Percentiles rank a stretch among this genome's conserved stretches.
These are phyloP conservation scores for Platanista minor DNA, from an alignment of 2,113 vertebrate species.

Conservation along the genomic window DNA sequence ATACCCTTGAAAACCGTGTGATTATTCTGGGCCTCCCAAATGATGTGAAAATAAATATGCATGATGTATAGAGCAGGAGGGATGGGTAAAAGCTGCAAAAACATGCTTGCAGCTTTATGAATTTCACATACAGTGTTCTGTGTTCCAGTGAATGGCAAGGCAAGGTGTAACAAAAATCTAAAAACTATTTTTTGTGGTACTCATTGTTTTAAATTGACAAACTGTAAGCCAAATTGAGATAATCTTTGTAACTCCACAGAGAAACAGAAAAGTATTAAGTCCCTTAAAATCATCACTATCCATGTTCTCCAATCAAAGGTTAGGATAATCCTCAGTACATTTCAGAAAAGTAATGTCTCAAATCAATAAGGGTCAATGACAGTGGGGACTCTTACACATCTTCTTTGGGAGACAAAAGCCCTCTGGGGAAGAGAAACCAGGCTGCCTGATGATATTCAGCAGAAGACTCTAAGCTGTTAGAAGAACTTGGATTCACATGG, in stretches of 20 bases:
- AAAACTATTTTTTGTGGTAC: background rate
- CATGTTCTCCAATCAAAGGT: constrained; percentile 28
- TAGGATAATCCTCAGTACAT: background rate
- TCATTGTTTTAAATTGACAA: background rate
- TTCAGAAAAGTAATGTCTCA: constrained; percentile 17
- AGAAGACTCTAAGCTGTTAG: background rate
- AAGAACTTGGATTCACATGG: background rate
- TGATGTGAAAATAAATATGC: background rate
- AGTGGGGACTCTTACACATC: background rate
- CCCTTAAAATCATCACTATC: constrained; percentile 59
- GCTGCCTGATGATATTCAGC: background rate
- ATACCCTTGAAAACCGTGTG: background rate
- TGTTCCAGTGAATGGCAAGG: background rate
- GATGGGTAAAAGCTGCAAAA: background rate
- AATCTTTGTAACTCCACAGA: background rate
- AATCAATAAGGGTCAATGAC: constrained; percentile 35
- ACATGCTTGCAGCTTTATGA: background rate
- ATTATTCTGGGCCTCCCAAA: background rate
- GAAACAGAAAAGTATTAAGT: constrained; percentile 25
- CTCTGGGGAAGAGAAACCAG: background rate
- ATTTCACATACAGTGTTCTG: background rate
- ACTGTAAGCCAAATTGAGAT: background rate
- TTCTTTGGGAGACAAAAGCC: background rate
- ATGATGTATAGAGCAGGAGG: background rate
- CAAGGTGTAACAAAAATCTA: background rate